Evolutionary conservation across 2,797 vertebrate genomes (phyloP).

Genomic region (Psittacula derbiana): DNA sequence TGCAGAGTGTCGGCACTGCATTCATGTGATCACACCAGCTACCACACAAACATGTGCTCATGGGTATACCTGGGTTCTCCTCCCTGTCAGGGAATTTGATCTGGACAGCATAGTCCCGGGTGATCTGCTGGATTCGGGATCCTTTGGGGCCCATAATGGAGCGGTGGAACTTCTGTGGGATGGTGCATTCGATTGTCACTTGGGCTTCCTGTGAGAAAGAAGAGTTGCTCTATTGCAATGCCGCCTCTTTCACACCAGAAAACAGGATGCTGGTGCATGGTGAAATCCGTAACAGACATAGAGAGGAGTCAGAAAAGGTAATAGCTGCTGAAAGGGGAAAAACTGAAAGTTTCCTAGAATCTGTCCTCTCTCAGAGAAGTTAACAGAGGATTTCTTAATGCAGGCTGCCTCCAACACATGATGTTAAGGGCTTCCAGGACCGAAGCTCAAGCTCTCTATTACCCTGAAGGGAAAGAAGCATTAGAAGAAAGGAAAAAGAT

Average conservation of each 20-base stretch:
- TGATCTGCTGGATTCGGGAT: constrained; percentile 95
- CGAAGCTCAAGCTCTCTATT: not conserved
- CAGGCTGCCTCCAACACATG: not conserved
- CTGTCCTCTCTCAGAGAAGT: not conserved
- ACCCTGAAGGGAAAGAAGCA: not conserved
- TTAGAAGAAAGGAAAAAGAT: not conserved
- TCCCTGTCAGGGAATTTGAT: constrained; percentile 99
- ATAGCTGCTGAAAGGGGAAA: not conserved
- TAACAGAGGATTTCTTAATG: not conserved
- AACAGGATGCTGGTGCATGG: not conserved
- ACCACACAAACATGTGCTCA: not conserved
- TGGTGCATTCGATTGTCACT: constrained; percentile 93
- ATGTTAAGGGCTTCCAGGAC: not conserved
- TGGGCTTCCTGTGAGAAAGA: constrained; percentile 87
- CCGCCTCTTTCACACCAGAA: not conserved
- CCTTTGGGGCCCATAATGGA: constrained; percentile 99
- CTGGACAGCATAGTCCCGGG: constrained; percentile 91
- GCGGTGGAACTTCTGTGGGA: constrained; percentile 93
- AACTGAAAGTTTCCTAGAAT: not conserved
- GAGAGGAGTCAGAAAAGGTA: not conserved
- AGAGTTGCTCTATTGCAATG: not conserved
- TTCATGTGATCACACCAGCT: not conserved
- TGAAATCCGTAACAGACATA: not conserved
- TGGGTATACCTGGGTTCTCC: constrained; percentile 79
- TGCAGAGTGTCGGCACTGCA: not conserved